A percentile compares a stretch with the other conserved stretches of the same genome.
Evolutionary conservation across 2,888 invertebrate species (phyloP).

Genomic region (Theretra japonica): DNA sequence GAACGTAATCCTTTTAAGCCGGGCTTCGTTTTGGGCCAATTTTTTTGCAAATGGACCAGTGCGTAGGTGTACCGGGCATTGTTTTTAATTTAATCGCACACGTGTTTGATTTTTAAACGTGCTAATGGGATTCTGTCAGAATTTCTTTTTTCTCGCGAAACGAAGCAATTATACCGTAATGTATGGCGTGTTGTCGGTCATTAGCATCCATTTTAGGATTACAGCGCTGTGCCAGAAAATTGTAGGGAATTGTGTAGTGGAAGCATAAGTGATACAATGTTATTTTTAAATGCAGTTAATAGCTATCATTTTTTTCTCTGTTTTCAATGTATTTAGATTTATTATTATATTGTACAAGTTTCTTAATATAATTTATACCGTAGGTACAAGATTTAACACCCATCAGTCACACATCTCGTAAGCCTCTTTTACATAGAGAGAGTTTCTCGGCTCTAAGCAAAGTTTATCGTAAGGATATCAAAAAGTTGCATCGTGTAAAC

Average conservation of each 20-base stretch:
- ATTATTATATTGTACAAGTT: too few species aligned
- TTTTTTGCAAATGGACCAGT: neutral
- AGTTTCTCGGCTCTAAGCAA: too few species aligned
- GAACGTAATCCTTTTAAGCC: constrained; percentile 20
- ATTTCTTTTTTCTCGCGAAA: constrained; percentile 5
- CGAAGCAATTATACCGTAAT: neutral
- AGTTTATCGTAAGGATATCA: too few species aligned
- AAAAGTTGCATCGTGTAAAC: too few species aligned
- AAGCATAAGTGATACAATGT: neutral
- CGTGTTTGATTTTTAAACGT: constrained; percentile 10
- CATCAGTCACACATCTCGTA: too few species aligned
- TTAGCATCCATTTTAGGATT: constrained; percentile 2
- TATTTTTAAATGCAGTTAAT: neutral
- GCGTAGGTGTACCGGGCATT: neutral
- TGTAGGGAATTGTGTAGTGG: neutral
- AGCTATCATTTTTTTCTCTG: neutral
- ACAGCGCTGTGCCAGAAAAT: neutral
- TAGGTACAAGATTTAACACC: too few species aligned
- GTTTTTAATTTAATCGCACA: constrained; percentile 17
- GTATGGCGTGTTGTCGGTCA: neutral
- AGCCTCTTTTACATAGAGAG: too few species aligned
- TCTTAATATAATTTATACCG: too few species aligned
- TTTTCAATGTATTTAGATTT: too few species aligned
- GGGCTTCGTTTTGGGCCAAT: constrained; percentile 6
- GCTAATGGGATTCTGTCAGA: neutral